phyloP scores from a whole-genome alignment of 2,797 vertebrate species.

The Bryconaethiops microstoma region DNA sequence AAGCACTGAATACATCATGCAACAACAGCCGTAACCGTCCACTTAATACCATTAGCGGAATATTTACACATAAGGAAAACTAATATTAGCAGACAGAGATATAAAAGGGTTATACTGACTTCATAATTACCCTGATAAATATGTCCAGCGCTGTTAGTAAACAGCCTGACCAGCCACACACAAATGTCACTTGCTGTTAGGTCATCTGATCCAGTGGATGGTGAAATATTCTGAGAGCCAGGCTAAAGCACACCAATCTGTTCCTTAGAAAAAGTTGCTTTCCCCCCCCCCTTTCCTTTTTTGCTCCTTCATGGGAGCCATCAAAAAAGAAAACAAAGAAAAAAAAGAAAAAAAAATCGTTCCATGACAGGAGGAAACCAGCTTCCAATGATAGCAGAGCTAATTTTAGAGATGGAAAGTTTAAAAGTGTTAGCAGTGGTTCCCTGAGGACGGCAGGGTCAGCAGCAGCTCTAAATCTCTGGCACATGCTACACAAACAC shows the following conservation, averaged over 20 bases:
- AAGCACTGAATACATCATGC: not conserved
- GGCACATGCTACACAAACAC: not conserved
- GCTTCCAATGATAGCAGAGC: slow-evolving; percentile 20
- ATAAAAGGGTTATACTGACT: not conserved
- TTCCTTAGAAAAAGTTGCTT: not conserved
- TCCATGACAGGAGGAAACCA: not conserved
- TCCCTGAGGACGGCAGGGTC: slow-evolving; percentile 15
- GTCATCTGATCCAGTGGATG: not conserved
- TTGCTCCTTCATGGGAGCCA: not conserved
- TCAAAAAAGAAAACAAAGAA: not conserved
- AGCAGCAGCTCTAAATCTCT: slow-evolving; percentile 33
- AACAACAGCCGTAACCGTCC: not conserved
- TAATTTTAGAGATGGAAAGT: slow-evolving; percentile 44
- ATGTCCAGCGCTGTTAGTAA: not conserved
- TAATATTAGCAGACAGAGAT: not conserved
- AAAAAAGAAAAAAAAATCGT: not conserved
- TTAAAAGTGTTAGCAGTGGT: slow-evolving; percentile 20
- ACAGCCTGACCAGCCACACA: not conserved
- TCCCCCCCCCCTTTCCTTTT: too few species aligned
- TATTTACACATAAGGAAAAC: not conserved
- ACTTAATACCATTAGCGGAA: not conserved
- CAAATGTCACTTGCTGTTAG: slow-evolving; percentile 5
- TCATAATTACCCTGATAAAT: not conserved
- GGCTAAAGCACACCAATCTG: not conserved
- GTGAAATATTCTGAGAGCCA: not conserved